Evolutionary conservation across 2,113 vertebrate genomes (phyloP), one percentile per base, ranked within the genome.

Genomic region (Salvator merianae): DNA sequence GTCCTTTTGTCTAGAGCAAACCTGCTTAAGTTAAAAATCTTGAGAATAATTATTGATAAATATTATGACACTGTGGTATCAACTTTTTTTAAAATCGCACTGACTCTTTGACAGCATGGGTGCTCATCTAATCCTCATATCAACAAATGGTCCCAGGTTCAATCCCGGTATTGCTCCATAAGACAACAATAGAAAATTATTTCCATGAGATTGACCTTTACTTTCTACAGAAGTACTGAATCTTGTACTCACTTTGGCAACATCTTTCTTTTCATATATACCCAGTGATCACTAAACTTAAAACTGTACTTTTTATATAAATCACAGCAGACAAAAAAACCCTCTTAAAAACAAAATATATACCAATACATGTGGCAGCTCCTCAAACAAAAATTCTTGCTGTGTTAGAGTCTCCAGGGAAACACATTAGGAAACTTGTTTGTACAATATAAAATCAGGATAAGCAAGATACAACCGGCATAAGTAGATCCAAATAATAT

Each of bases 1-100:
- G 12, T 50, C n/a, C 47, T 91, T 89, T 92, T 94, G 94, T 71
- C 94, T 94, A 95, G 92, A 72, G 93, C 85, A 30, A 81, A 65
- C 7, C 79, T 86, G 76, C 62, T 74, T 26, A 50, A 68, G 26
- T 73, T 40, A 50, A 71, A 72, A 55, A 12, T 0, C 7, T 69
- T 16, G 16, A 34, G 30, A 43, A 34, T 36, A 63, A 40, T 40
- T 78, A 9, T 40, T 12, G 20, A 75, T 28, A 53, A 77, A 77
- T 59, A 77, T 10, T 7, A 34, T 76, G 34, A 16, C 50, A 22
- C 9, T 20, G 14, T 7, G 7, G 26, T 34, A 80, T 30, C 24
- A 7, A 50, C 69, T 55, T 81, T 40, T n/a, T 70, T n/a, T n/a
- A n/a, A n/a, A 34, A 55, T 3, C 66, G 40, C 14, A 30, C 16